Conservation (phyloP, 2,113 vertebrate species). For the Pollimyrus isidori region DNA sequence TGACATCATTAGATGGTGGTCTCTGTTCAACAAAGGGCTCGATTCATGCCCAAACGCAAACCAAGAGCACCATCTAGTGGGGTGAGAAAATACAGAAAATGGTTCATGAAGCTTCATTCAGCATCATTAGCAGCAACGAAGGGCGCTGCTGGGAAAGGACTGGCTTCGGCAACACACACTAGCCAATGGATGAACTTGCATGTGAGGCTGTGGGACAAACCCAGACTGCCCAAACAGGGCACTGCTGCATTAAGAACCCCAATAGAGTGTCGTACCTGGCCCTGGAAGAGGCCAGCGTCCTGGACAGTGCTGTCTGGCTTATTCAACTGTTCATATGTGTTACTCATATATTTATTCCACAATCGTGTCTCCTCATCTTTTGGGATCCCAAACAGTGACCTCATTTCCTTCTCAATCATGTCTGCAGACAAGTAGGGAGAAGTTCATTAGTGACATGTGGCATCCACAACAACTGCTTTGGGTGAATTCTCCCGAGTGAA, state of each 20-base stretch:
- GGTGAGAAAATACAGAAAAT: not conserved
- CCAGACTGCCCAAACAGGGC: not conserved
- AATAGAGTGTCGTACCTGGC: conserved; percentile 69
- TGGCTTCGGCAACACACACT: not conserved
- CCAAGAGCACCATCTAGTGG: too few species aligned
- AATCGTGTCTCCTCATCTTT: conserved; percentile 81
- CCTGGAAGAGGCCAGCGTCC: conserved; percentile 88
- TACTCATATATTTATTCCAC: conserved; percentile 93
- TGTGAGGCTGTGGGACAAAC: not conserved
- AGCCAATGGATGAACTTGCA: not conserved
- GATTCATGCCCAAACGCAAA: too few species aligned
- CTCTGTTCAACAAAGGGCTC: not conserved
- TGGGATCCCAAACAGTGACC: conserved; percentile 80
- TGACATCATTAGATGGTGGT: not conserved
- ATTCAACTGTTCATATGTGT: conserved; percentile 82
- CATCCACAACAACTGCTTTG: not conserved
- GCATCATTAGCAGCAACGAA: not conserved
- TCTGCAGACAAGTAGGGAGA: conserved; percentile 52
- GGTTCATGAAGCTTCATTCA: not conserved
- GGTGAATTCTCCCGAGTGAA: not conserved
- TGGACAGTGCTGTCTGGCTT: conserved; percentile 91
- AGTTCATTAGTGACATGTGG: not conserved
- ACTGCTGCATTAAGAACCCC: not conserved
- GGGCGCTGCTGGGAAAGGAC: not conserved
- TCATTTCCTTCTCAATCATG: conserved; percentile 88